A percentile compares a stretch with the other conserved stretches of the same genome.
phyloP scores from a whole-genome alignment of 2,888 invertebrate genomes.

The Lordiphosa andalusiaca region DNA sequence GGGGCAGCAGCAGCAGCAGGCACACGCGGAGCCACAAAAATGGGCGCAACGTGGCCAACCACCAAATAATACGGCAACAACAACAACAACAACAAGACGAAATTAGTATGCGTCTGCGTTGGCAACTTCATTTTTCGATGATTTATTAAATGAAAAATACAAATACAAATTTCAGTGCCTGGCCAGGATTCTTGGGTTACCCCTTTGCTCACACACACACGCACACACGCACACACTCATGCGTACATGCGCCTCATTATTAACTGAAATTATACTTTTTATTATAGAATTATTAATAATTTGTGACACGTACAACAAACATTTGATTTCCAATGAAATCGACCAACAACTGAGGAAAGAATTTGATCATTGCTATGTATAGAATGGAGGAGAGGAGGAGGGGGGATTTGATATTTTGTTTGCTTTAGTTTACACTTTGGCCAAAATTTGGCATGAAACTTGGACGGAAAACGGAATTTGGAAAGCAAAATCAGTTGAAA shows the following conservation, averaged over 20 bases:
- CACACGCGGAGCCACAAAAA: conserved; percentile 44
- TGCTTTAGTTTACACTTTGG: no score
- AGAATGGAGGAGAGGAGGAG: no score
- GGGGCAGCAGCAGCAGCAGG: conserved; percentile 50
- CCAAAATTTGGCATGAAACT: no score
- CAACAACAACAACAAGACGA: conserved; percentile 16
- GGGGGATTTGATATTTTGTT: no score
- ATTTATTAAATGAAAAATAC: conserved; percentile 59
- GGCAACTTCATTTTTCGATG: conserved; percentile 73
- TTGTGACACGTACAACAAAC: conserved; percentile 61
- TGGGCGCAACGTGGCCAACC: conserved; percentile 69
- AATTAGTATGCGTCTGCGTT: conserved; percentile 67
- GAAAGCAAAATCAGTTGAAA: no score
- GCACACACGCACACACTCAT: conserved; percentile 23
- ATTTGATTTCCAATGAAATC: conserved; percentile 62
- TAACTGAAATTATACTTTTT: conserved; percentile 69
- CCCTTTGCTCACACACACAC: not conserved
- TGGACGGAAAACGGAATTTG: no score
- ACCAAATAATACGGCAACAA: conserved; percentile 32
- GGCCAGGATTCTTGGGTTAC: conserved; percentile 4
- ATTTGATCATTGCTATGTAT: no score
- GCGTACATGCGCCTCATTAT: conserved; percentile 72
- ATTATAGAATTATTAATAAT: conserved; percentile 71
- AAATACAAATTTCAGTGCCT: conserved; percentile 19
- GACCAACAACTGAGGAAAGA: not conserved